Percentiles rank a stretch among this genome's conserved stretches.
Conservation (phyloP, 2,888 invertebrate genomes). For the Synergus japonicus region DNA sequence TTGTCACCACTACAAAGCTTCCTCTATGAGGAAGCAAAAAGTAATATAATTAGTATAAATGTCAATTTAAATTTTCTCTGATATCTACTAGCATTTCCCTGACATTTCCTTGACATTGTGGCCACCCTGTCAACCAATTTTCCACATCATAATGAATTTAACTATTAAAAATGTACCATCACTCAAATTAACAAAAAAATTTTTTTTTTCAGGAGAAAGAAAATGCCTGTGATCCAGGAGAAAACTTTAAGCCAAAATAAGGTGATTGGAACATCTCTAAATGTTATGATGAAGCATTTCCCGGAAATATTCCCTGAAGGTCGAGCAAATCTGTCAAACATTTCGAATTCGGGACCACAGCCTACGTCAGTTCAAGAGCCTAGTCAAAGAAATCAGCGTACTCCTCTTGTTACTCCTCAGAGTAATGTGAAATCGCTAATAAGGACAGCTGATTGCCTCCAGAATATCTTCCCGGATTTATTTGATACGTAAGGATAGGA, state of each 20-base stretch:
- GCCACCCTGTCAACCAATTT: no score
- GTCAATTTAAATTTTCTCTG: no score
- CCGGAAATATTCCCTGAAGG: background rate
- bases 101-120: no score
- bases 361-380: background rate
- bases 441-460: background rate
- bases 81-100: no score
- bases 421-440: background rate
- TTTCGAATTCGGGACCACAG: background rate
- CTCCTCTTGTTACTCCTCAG: background rate
- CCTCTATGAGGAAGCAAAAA: no score
- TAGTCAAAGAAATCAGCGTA: background rate
- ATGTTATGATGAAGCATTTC: background rate
- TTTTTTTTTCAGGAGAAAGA: background rate
- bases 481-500: background rate
- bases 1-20: no score
- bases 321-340: background rate
- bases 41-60: no score
- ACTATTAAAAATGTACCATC: no score
- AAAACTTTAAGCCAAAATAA: background rate
- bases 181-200: no score
- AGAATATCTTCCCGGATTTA: constrained; percentile 3
- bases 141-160: no score
- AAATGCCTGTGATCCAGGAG: background rate
- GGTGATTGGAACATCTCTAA: background rate